Evolutionary conservation across 2,797 vertebrate species (phyloP).

Genomic region (Pangasius sanitwongsei): DNA sequence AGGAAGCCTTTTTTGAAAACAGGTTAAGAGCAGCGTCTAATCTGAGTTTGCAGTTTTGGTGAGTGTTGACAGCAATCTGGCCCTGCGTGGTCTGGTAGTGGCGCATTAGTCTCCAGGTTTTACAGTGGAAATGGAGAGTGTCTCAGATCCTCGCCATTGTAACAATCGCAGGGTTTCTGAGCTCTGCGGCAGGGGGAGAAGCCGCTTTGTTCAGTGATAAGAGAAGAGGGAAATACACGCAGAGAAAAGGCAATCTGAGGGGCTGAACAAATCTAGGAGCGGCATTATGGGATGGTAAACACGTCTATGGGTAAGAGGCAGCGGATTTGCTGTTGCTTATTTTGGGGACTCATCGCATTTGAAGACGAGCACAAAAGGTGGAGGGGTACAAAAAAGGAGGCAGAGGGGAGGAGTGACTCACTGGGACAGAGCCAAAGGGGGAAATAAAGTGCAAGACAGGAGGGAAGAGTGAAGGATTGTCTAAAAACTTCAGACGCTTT

Average conservation of each 20-base stretch:
- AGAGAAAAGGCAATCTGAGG: constrained; percentile 73
- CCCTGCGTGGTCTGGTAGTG: constrained; percentile 51
- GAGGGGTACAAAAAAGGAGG: constrained; percentile 56
- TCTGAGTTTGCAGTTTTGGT: constrained; percentile 73
- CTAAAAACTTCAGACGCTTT: constrained; percentile 11
- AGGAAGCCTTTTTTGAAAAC: constrained; percentile 65
- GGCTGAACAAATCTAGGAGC: constrained; percentile 77
- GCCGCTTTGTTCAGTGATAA: constrained; percentile 69
- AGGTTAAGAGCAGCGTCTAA: constrained; percentile 67
- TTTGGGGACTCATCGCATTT: constrained; percentile 63
- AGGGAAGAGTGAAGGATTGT: constrained; percentile 26
- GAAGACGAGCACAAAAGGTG: constrained; percentile 63
- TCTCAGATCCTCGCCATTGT: constrained; percentile 69
- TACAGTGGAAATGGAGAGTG: constrained; percentile 63
- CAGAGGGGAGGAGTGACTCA: constrained; percentile 33
- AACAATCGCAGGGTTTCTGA: constrained; percentile 71
- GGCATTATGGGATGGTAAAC: constrained; percentile 79
- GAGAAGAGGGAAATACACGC: constrained; percentile 61
- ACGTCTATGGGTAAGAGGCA: constrained; percentile 70
- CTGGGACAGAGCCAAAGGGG: constrained; percentile 24
- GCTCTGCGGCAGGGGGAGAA: constrained; percentile 63
- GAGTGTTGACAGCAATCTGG: constrained; percentile 72
- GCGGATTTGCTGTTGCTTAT: constrained; percentile 73
- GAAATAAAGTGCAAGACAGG: constrained; percentile 28
- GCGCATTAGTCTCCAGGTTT: constrained; percentile 69